Percentiles rank a stretch among this genome's conserved stretches.
Evolutionary conservation across 2,113 vertebrate species (phyloP).

Genomic region (Crotalus helleri): DNA sequence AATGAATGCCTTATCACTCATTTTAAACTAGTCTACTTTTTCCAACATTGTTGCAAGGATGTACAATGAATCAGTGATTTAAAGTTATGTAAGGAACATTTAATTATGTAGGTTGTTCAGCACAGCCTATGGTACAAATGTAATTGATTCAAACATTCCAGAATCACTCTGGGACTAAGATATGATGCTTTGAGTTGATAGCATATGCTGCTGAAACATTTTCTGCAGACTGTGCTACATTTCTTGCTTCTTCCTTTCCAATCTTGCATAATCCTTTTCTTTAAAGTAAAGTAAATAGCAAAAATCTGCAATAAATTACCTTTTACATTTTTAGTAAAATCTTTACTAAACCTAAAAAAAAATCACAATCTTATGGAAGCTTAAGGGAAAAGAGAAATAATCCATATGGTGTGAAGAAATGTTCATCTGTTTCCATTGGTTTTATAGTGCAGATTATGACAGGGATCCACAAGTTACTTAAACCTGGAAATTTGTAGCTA

Average conservation of each 20-base stretch:
- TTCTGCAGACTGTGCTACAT: constrained; percentile 44
- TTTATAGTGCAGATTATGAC: constrained; percentile 37
- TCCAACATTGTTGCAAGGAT: neutral
- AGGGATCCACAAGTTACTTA: neutral
- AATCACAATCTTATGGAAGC: constrained; percentile 51
- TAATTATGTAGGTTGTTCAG: neutral
- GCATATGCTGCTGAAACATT: neutral
- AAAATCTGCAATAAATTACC: constrained; percentile 60
- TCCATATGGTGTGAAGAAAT: constrained; percentile 48
- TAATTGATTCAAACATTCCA: neutral
- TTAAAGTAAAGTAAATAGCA: neutral
- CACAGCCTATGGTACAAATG: neutral
- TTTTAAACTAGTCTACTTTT: constrained; percentile 7
- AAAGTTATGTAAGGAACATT: neutral
- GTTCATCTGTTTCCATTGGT: constrained; percentile 29
- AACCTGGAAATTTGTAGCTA: neutral
- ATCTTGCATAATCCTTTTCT: neutral
- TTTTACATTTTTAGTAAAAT: constrained; percentile 59
- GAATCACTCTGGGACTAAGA: constrained; percentile 24
- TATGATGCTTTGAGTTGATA: constrained; percentile 25
- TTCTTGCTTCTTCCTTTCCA: constrained; percentile 13
- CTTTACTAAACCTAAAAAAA: constrained; percentile 56
- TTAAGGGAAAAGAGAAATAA: constrained; percentile 42
- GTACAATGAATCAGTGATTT: constrained; percentile 8
- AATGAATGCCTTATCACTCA: neutral